A percentile compares a stretch with the other conserved stretches of the same genome.
These are phyloP conservation scores for Coelopa frigida DNA, from an alignment of 1,140 invertebrate genomes.

Conservation along the genomic window DNA sequence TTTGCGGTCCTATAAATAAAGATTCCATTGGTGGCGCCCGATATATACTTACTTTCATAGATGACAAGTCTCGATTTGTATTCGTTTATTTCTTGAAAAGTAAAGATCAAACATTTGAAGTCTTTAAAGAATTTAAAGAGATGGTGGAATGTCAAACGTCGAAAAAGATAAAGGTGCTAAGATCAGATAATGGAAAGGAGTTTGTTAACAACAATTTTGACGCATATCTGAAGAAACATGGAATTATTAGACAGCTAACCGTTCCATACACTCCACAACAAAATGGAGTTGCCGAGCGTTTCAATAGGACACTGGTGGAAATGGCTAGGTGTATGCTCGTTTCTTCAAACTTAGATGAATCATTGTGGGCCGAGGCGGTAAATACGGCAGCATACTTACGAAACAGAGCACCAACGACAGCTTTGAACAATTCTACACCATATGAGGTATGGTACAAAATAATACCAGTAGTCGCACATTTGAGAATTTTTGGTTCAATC, in stretches of 20 bases:
- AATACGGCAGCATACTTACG: conserved; percentile 21
- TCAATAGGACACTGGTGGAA: conserved; percentile 1
- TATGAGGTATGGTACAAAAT: conserved; percentile 29
- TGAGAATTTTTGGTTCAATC: conserved; percentile 24
- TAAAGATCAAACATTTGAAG: neutral
- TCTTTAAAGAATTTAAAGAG: neutral
- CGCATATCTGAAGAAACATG: neutral
- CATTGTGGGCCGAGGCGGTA: conserved; percentile 42
- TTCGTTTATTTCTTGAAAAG: conserved; percentile 1
- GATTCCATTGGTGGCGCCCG: neutral
- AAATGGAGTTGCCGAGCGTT: neutral
- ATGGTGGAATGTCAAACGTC: neutral
- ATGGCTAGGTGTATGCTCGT: neutral
- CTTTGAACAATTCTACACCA: conserved; percentile 24
- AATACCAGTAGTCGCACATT: conserved; percentile 20
- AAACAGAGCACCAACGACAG: conserved; percentile 17
- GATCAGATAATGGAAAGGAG: conserved; percentile 1
- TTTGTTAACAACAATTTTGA: neutral
- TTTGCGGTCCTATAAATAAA: neutral
- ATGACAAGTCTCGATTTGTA: no score
- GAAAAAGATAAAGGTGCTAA: neutral
- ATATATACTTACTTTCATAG: conserved; percentile 4
- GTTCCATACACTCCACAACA: conserved; percentile 7
- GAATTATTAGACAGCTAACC: neutral
- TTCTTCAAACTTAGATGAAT: conserved; percentile 28